Percentiles rank a stretch among this genome's conserved stretches.
Conservation (phyloP, 2,113 vertebrate species). For the Todiramphus saurophagus region DNA sequence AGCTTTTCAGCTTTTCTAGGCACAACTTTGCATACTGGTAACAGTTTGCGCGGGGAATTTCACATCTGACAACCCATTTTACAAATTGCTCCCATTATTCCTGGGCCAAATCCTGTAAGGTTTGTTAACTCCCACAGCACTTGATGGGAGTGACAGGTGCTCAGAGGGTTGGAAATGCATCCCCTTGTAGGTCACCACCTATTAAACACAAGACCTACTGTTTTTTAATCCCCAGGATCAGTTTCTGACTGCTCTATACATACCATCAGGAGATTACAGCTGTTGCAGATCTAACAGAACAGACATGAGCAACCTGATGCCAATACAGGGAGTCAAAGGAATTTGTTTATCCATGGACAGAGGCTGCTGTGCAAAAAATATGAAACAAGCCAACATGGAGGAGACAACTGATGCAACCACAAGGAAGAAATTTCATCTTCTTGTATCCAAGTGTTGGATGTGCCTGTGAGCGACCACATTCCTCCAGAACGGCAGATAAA, state of each 20-base stretch:
- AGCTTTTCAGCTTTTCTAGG: background rate
- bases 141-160: background rate
- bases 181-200: background rate
- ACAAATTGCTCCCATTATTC: background rate
- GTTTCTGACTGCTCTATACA: background rate
- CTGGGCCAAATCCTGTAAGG: background rate
- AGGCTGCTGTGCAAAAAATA: background rate
- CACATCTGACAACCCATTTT: background rate
- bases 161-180: background rate
- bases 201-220: background rate
- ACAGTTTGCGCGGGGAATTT: background rate
- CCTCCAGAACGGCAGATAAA: background rate
- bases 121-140: background rate
- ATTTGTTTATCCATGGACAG: background rate
- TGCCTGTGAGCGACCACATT: accelerated
- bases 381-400: background rate
- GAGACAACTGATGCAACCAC: background rate
- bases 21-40: background rate
- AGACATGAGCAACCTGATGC: background rate
- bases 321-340: background rate
- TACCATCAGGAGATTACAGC: background rate
- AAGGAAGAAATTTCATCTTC: background rate
- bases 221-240: background rate
- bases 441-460: background rate
- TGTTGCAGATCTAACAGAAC: background rate